These are phyloP conservation scores for Zeuzera pyrina DNA, from an alignment of 2,888 invertebrate species.

Conservation along the genomic window DNA sequence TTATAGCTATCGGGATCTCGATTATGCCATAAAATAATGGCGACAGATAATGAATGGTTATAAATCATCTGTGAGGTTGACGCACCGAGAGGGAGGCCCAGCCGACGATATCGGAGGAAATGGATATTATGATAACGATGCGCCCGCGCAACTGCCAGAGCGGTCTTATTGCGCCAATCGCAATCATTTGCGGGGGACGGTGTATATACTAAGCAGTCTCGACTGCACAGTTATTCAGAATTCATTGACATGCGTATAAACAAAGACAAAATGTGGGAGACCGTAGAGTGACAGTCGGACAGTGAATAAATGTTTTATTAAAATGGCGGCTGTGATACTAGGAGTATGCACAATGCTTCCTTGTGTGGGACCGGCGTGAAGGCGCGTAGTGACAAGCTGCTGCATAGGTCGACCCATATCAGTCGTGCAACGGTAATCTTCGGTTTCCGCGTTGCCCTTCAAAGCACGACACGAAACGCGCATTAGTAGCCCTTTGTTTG, in stretches of 20 bases:
- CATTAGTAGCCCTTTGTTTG: conserved; percentile 35
- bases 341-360: conserved; percentile 4
- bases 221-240: conserved; percentile 23
- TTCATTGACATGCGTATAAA: conserved; percentile 25
- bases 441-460: conserved; percentile 30
- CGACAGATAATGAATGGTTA: conserved; percentile 36
- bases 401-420: conserved; percentile 17
- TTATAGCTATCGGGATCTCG: conserved; percentile 23
- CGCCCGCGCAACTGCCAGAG: conserved; percentile 5
- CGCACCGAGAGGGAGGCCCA: conserved; percentile 23
- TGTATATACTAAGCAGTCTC: conserved; percentile 19
- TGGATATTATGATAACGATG: conserved; percentile 43
- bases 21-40: conserved; percentile 32
- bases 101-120: conserved; percentile 38
- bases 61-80: conserved; percentile 39
- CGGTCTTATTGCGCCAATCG: conserved; percentile 21
- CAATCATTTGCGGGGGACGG: conserved; percentile 20
- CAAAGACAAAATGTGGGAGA: conserved; percentile 20
- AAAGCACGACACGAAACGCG: conserved; percentile 27
- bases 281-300: too few relatives aligned
- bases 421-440: conserved; percentile 22
- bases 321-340: conserved; percentile 9
- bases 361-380: not conserved
- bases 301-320: conserved; percentile 6
- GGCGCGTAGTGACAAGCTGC: conserved; percentile 17